Evolutionary conservation across 2,888 invertebrate species (phyloP).

Genomic region (Teleiodes luculella): DNA sequence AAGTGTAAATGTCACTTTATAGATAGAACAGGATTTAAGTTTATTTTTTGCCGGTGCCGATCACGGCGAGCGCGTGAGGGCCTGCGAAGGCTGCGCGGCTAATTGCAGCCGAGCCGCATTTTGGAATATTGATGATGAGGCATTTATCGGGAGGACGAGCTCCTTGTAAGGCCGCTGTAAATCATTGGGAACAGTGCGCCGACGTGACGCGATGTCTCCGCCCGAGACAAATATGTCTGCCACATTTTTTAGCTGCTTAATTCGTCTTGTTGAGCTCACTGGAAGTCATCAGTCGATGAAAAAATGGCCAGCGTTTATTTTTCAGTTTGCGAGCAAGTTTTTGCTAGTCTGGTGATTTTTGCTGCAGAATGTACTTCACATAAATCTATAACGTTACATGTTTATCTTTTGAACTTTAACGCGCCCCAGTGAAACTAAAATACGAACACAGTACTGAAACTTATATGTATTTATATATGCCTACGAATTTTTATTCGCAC

Average conservation of each 20-base stretch:
- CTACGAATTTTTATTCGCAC: not conserved
- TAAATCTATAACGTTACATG: not conserved
- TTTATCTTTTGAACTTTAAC: not conserved
- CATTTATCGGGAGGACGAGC: conserved; percentile 74
- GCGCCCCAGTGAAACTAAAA: not conserved
- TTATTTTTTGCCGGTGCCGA: conserved; percentile 59
- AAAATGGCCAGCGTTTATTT: conserved; percentile 38
- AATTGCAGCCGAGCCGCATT: conserved; percentile 75
- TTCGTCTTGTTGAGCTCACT: conserved; percentile 58
- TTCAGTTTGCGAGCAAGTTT: conserved; percentile 20
- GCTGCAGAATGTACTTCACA: not conserved
- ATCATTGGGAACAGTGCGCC: conserved; percentile 69
- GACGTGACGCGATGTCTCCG: conserved; percentile 75
- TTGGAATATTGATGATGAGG: conserved; percentile 78
- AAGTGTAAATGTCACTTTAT: conserved; percentile 62
- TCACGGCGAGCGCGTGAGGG: conserved; percentile 63
- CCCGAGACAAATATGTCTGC: conserved; percentile 67
- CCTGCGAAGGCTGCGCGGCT: conserved; percentile 72
- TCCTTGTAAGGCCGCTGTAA: conserved; percentile 73
- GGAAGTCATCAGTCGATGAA: conserved; percentile 42
- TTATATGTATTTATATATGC: no score
- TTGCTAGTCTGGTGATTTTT: conserved; percentile 3
- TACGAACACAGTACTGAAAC: no score
- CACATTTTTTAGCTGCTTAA: conserved; percentile 65
- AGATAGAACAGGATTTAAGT: conserved; percentile 70